Evolutionary conservation across 2,888 invertebrate species (phyloP).

Genomic region (Megalurothrips usitatus): DNA sequence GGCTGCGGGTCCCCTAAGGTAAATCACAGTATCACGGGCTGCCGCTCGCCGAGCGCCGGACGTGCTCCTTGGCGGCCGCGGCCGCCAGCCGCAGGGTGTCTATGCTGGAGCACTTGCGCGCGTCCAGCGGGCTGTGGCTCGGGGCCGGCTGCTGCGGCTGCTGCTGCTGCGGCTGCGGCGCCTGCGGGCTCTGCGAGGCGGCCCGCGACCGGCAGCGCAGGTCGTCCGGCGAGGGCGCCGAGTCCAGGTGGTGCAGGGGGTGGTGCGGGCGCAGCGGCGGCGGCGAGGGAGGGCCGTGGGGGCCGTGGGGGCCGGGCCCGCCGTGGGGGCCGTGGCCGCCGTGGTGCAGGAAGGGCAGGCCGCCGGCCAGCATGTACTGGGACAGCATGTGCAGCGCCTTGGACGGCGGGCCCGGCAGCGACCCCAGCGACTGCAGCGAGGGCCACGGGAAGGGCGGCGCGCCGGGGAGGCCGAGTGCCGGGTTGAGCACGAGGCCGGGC

Average conservation of each 20-base stretch:
- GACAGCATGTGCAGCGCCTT: slow-evolving; percentile 25
- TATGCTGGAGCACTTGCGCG: not conserved
- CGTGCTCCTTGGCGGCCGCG: slow-evolving; percentile 8
- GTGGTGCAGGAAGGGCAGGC: slow-evolving; percentile 1
- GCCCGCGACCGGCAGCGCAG: not conserved
- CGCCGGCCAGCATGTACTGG: slow-evolving; percentile 15
- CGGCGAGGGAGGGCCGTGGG: not conserved
- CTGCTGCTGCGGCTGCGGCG: not conserved
- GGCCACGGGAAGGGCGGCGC: slow-evolving; percentile 4
- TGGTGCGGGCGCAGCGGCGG: not conserved
- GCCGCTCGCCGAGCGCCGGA: not conserved
- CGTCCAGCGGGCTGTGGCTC: slow-evolving; percentile 12
- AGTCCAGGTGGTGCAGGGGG: not conserved
- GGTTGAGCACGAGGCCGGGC: slow-evolving; percentile 12
- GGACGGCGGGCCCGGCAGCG: not conserved
- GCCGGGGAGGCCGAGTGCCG: slow-evolving; percentile 3
- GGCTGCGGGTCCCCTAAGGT: too few species aligned
- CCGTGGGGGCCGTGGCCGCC: not conserved
- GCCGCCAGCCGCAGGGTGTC: slow-evolving; percentile 1
- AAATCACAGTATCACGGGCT: not conserved
- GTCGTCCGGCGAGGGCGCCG: not conserved
- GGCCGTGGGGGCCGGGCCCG: not conserved
- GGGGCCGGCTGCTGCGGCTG: not conserved
- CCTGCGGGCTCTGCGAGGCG: not conserved
- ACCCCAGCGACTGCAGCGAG: not conserved